phyloP scores from a whole-genome alignment of 2,888 invertebrate species.

The Camponotus fellah region DNA sequence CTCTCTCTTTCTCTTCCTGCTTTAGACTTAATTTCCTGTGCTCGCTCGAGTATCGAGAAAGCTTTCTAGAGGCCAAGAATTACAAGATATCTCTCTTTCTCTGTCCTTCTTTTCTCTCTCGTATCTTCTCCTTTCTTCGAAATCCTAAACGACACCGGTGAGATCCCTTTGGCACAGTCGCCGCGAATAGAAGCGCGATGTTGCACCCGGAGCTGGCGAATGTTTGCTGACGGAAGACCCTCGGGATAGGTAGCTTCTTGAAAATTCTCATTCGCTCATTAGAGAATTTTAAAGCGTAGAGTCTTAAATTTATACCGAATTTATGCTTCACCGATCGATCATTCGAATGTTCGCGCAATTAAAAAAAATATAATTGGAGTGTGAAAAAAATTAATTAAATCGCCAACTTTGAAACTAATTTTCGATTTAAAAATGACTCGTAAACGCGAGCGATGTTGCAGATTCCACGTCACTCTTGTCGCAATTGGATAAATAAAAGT shows the following conservation, averaged over 20 bases:
- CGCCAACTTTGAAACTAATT: background rate
- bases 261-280: background rate
- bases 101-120: constrained; percentile 25
- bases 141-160: constrained; percentile 57
- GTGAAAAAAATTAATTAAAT: too few relatives aligned
- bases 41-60: constrained; percentile 69
- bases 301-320: constrained; percentile 20
- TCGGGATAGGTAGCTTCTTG: constrained; percentile 23
- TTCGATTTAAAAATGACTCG: background rate
- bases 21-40: constrained; percentile 73
- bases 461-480: background rate
- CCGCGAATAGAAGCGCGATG: constrained; percentile 34
- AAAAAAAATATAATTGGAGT: background rate
- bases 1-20: constrained; percentile 43
- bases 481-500: background rate
- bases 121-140: constrained; percentile 53
- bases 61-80: constrained; percentile 58
- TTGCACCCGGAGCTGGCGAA: constrained; percentile 32
- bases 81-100: constrained; percentile 35
- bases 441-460: background rate
- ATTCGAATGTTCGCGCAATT: background rate
- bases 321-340: background rate
- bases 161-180: constrained; percentile 52
- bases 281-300: background rate
- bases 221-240: constrained; percentile 27